phyloP scores from a whole-genome alignment of 2,888 invertebrate species.

The Idaea dimidiata region DNA sequence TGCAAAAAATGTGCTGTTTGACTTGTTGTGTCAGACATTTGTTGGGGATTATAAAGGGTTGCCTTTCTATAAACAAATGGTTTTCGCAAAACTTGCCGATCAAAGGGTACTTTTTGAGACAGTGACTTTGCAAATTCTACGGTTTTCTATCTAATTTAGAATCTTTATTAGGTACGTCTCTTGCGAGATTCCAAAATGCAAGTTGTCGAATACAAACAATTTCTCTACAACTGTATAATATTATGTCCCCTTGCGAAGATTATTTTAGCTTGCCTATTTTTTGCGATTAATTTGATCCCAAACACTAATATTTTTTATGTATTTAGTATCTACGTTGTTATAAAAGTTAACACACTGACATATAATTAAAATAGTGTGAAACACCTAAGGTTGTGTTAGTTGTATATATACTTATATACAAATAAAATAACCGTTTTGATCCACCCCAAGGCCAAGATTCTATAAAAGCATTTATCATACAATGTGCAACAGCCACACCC shows the following conservation, averaged over 20 bases:
- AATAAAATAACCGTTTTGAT: background rate
- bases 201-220: background rate
- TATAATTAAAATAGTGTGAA: too few species aligned
- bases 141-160: conserved; percentile 26
- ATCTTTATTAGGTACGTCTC: conserved; percentile 10
- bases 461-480: background rate
- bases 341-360: too few species aligned
- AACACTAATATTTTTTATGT: too few species aligned
- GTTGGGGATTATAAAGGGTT: conserved; percentile 41
- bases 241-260: background rate
- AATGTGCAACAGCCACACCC: background rate
- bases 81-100: conserved; percentile 36
- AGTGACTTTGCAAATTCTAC: conserved; percentile 28
- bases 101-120: conserved; percentile 31
- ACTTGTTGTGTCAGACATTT: conserved; percentile 36
- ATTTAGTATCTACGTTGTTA: too few species aligned
- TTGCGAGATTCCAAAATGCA: background rate
- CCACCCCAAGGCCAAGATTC: background rate
- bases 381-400: background rate
- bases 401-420: background rate
- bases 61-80: conserved; percentile 27
- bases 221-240: background rate
- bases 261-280: background rate
- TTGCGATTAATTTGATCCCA: too few species aligned
- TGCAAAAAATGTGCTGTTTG: conserved; percentile 16